Conservation (phyloP, 2,888 invertebrate species). For the Meliscaeva auricollis region DNA sequence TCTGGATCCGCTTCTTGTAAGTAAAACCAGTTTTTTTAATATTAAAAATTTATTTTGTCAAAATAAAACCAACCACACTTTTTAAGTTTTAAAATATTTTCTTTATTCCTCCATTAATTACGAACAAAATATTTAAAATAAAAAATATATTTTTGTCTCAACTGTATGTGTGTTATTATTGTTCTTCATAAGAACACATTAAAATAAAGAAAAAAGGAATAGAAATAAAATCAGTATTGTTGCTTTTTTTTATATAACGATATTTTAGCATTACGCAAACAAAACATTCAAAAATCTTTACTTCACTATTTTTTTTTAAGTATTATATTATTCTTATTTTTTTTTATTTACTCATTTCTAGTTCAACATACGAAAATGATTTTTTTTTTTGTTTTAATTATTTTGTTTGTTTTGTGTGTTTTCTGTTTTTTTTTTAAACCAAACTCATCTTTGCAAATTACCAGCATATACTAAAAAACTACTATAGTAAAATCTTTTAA, state of each 20-base stretch:
- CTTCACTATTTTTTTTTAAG: conserved; percentile 31
- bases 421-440: not conserved
- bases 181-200: not conserved
- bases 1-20: too few relatives aligned
- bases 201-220: conserved; percentile 13
- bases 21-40: too few relatives aligned
- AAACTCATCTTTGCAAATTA: conserved; percentile 35
- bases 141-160: conserved; percentile 58
- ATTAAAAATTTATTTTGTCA: not conserved
- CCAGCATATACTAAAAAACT: conserved; percentile 46
- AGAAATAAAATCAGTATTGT: conserved; percentile 17
- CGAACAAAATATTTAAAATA: conserved; percentile 65
- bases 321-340: not conserved
- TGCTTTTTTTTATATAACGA: conserved; percentile 40
- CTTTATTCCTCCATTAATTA: conserved; percentile 63
- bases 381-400: not conserved
- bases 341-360: conserved; percentile 46
- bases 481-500: conserved; percentile 45
- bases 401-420: conserved; percentile 10
- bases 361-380: conserved; percentile 50
- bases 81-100: conserved; percentile 57
- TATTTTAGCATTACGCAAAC: conserved; percentile 39
- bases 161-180: conserved; percentile 19
- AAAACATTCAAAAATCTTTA: conserved; percentile 24
- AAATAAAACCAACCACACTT: not conserved